Evolutionary conservation across 2,888 invertebrate genomes (phyloP), one percentile per base, ranked within the genome.

Genomic region (Ormia ochracea): DNA sequence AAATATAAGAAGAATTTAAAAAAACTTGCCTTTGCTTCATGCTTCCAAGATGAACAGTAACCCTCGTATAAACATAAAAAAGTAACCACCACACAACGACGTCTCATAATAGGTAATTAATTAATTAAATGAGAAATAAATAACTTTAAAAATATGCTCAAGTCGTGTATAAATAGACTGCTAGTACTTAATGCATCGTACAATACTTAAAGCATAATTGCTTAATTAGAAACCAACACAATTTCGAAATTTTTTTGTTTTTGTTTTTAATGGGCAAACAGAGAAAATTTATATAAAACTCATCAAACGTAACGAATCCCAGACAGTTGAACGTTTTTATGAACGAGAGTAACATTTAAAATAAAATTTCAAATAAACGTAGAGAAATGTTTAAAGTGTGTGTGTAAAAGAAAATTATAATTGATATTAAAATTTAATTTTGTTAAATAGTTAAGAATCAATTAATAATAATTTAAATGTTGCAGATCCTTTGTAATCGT

Each of bases 371-470:
- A 21, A 58, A 21, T 28, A 17, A 26, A 4, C 3, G 10, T 9
- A 52, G 33, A 26, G 66, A 63, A 72, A 76, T 76, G 76, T 58
- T 56, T 63, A 73, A 80, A 77, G 76, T 80, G 68, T 73, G 72
- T 68, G 76, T 63, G 19, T 43, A 50, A 5, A 36, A 9, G 7
- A 19, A 28, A 17, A 63, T 10, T 9, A 23, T 6, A 41, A 33
- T 61, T 12, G 23, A 28, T 23, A 36, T 28, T 12, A 2, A 45
- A 38, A 26, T 50, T n/a, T 10, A 12, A 50, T 12, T 38, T 50
- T 4, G 5, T 33, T 9, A 38, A 66, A 58, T 36, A 66, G 58
- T 59, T 41, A 14, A 17, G 5, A 50, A 33, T 41, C 36, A 54
- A 43, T 54, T 7, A 10, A 12, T 17, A 36, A 59, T n/a, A 65